Evolutionary conservation across 2,888 invertebrate genomes (phyloP).

Genomic region (Pseudococcus viburni): DNA sequence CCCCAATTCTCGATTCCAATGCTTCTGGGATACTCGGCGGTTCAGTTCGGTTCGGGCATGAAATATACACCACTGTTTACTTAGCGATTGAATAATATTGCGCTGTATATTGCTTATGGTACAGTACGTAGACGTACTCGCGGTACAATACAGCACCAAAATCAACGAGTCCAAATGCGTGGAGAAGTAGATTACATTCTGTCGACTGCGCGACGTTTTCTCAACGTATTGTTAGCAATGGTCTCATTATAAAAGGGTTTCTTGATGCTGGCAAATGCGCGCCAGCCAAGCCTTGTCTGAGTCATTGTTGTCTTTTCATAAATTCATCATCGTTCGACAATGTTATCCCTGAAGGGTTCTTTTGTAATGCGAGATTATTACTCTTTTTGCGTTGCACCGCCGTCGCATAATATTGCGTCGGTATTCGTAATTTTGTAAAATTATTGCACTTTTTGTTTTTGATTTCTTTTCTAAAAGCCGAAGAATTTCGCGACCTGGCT

Average conservation of each 20-base stretch:
- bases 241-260: slow-evolving; percentile 53
- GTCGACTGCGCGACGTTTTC: slow-evolving; percentile 42
- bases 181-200: slow-evolving; percentile 44
- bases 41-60: slow-evolving; percentile 22
- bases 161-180: slow-evolving; percentile 51
- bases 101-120: slow-evolving; percentile 32
- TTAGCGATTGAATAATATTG: slow-evolving; percentile 50
- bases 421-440: slow-evolving; percentile 47
- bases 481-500: background rate
- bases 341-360: slow-evolving; percentile 49
- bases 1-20: slow-evolving; percentile 38
- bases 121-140: no score
- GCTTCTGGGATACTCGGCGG: slow-evolving; percentile 17
- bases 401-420: background rate
- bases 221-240: slow-evolving; percentile 38
- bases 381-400: slow-evolving; percentile 3
- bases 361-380: slow-evolving; percentile 51
- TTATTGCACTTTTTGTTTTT: slow-evolving; percentile 29
- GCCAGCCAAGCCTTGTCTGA: slow-evolving; percentile 23
- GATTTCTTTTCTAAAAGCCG: no score
- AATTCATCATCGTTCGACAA: slow-evolving; percentile 53
- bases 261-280: slow-evolving; percentile 35
- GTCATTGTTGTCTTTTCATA: slow-evolving; percentile 52
- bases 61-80: slow-evolving; percentile 48
- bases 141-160: background rate